phyloP scores from a whole-genome alignment of 1,140 invertebrate species.

The Brachionus angularis region DNA sequence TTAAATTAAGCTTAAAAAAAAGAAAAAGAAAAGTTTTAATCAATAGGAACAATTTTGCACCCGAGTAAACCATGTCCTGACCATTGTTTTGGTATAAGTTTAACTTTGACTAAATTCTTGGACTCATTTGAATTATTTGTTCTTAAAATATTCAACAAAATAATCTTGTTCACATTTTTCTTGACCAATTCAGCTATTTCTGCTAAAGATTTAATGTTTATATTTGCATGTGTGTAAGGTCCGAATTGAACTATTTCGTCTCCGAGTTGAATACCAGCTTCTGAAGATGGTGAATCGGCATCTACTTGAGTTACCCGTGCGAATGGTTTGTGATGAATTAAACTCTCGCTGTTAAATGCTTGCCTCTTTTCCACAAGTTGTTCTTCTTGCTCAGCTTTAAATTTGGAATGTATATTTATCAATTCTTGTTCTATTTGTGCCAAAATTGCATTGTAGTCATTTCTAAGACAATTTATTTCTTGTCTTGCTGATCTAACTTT shows the following conservation, averaged over 20 bases:
- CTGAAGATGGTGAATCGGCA: not conserved
- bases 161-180: slow-evolving; percentile 6
- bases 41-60: slow-evolving; percentile 8
- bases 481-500: slow-evolving; percentile 13
- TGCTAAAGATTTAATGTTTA: not conserved
- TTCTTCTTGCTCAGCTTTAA: not conserved
- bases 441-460: slow-evolving; percentile 42
- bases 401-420: slow-evolving; percentile 15
- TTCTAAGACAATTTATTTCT: slow-evolving; percentile 28
- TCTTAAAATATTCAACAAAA: slow-evolving; percentile 9
- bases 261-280: slow-evolving; percentile 6
- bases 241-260: slow-evolving; percentile 31
- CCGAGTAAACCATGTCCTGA: slow-evolving; percentile 24
- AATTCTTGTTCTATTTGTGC: slow-evolving; percentile 33
- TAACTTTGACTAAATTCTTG: not conserved
- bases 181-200: slow-evolving; percentile 24
- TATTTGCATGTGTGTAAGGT: slow-evolving; percentile 30
- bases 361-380: not conserved
- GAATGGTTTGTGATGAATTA: slow-evolving; percentile 14
- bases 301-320: slow-evolving; percentile 4
- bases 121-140: not conserved
- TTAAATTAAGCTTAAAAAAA: no score
- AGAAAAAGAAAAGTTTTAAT: no score
- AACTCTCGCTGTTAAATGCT: not conserved
- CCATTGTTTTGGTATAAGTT: slow-evolving; percentile 24